These are phyloP conservation scores for Xanthorhoe designata DNA, from an alignment of 2,888 invertebrate species.

Conservation along the genomic window DNA sequence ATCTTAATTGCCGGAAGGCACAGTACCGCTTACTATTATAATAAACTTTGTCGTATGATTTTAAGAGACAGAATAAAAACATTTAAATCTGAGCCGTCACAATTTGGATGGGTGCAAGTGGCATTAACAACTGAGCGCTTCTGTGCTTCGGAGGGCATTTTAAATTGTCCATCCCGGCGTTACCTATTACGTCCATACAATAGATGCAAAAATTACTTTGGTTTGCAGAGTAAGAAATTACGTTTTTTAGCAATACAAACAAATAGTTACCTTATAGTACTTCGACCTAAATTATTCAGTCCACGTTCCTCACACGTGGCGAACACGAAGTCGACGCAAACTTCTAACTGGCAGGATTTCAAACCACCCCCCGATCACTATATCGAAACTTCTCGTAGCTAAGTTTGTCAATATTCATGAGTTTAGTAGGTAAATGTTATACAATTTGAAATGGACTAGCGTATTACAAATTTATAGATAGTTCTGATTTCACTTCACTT, in stretches of 20 bases:
- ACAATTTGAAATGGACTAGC: neutral
- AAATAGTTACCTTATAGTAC: neutral
- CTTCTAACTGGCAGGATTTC: conserved; percentile 4
- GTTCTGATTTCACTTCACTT: neutral
- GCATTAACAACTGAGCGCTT: too few species aligned
- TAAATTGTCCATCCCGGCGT: too few species aligned
- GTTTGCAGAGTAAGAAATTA: neutral
- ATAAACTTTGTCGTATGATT: conserved; percentile 11
- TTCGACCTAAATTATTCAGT: conserved; percentile 15
- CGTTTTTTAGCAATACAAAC: neutral
- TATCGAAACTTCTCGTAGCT: neutral
- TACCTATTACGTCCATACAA: neutral
- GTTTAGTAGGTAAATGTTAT: neutral
- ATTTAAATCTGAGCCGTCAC: neutral
- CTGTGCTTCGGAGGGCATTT: too few species aligned
- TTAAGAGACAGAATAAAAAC: neutral
- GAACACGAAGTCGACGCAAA: neutral
- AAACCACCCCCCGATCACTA: neutral
- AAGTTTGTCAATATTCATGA: conserved; percentile 2
- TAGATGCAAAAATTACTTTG: neutral
- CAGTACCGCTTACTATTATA: conserved; percentile 14
- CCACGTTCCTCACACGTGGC: conserved; percentile 3
- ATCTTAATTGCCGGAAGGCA: conserved; percentile 30
- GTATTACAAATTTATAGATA: neutral
- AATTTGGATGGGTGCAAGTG: too few species aligned